Conservation (phyloP, 2,113 vertebrate genomes). For the Oostethus manadensis region DNA sequence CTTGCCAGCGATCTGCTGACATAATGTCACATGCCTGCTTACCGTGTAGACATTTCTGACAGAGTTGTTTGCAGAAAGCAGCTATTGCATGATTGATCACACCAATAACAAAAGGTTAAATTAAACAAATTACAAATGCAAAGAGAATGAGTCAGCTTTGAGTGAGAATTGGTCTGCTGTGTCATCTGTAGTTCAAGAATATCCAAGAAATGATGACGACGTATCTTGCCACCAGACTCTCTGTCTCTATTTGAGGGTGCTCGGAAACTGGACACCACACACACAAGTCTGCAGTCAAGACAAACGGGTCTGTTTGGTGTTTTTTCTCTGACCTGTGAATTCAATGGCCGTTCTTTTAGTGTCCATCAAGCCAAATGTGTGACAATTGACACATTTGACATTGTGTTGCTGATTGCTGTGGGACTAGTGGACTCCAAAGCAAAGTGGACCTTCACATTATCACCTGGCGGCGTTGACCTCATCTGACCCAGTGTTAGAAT, state of each 20-base stretch:
- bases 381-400: neutral
- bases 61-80: no score
- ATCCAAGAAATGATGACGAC: neutral
- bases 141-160: neutral
- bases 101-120: no score
- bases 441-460: neutral
- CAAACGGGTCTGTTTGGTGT: neutral
- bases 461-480: neutral
- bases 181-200: neutral
- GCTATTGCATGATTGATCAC: no score
- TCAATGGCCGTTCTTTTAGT: neutral
- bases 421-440: neutral
- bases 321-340: slow-evolving; percentile 9
- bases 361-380: neutral
- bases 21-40: no score
- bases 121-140: neutral
- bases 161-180: neutral
- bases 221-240: slow-evolving; percentile 27
- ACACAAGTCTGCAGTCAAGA: neutral
- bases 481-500: slow-evolving; percentile 36
- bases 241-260: slow-evolving; percentile 43
- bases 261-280: slow-evolving; percentile 15
- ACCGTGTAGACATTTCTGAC: no score
- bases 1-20: neutral
- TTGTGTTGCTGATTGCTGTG: neutral